Evolutionary conservation across 2,797 vertebrate genomes (phyloP).

Genomic region (Meda fulgida): DNA sequence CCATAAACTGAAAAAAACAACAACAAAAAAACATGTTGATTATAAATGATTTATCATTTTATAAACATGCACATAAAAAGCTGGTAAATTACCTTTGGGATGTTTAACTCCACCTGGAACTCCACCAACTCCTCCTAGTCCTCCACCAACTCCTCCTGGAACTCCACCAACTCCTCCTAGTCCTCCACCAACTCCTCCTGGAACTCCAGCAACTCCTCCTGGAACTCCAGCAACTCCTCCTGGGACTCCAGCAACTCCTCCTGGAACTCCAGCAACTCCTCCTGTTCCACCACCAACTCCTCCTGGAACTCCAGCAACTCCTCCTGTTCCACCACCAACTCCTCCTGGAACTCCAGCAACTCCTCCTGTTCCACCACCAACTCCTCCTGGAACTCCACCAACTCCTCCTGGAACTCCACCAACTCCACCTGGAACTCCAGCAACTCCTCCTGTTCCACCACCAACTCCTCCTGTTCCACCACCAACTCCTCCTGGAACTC

Average conservation of each 20-base stretch:
- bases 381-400: conserved; percentile 5
- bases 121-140: conserved; percentile 32
- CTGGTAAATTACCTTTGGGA: conserved; percentile 52
- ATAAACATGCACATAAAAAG: not conserved
- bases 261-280: not conserved
- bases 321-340: not conserved
- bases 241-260: not conserved
- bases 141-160: conserved; percentile 10
- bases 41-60: not conserved
- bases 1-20: conserved; percentile 46
- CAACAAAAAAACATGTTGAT: not conserved
- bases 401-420: conserved; percentile 55
- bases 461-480: conserved; percentile 46
- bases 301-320: conserved; percentile 5
- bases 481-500: conserved; percentile 44
- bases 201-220: not conserved
- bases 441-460: conserved; percentile 10
- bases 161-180: conserved; percentile 42
- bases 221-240: conserved; percentile 25
- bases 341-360: conserved; percentile 14
- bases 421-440: conserved; percentile 37
- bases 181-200: conserved; percentile 26
- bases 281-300: conserved; percentile 22
- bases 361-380: conserved; percentile 2
- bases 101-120: conserved; percentile 52